Conservation (phyloP, 2,888 invertebrate species). For the Synanthedon vespiformis region DNA sequence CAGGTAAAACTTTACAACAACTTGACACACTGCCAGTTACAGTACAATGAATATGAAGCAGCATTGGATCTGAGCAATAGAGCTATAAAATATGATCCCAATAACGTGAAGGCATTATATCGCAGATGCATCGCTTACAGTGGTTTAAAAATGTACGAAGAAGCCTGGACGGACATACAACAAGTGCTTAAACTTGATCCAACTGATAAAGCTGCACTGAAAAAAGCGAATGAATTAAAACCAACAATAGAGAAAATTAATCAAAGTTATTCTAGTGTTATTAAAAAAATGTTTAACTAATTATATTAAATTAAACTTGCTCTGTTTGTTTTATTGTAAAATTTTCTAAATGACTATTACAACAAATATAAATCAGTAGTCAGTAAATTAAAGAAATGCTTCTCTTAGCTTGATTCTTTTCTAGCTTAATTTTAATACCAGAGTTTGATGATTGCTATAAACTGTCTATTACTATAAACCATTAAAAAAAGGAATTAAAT, state of each 20-base stretch:
- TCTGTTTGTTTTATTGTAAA: no score
- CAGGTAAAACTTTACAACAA: slow-evolving; percentile 81
- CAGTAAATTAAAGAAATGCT: no score
- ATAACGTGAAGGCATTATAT: slow-evolving; percentile 90
- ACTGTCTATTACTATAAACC: no score
- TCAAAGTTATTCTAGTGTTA: slow-evolving; percentile 67
- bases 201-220: slow-evolving; percentile 72
- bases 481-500: no score
- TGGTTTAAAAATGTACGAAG: slow-evolving; percentile 73
- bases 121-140: slow-evolving; percentile 82
- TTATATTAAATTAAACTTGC: neutral
- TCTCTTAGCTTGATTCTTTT: no score
- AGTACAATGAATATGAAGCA: slow-evolving; percentile 74
- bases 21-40: slow-evolving; percentile 84
- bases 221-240: slow-evolving; percentile 69
- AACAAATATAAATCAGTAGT: no score
- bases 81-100: slow-evolving; percentile 79
- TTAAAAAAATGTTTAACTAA: slow-evolving; percentile 69
- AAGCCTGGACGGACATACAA: slow-evolving; percentile 72
- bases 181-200: slow-evolving; percentile 72
- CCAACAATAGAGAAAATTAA: slow-evolving; percentile 71
- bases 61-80: slow-evolving; percentile 79
- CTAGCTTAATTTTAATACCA: no score
- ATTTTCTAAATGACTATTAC: no score
- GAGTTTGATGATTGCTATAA: no score